Base-by-base conservation (phyloP, 2,888 invertebrate species). In the Drosophila anomalipes region DNA sequence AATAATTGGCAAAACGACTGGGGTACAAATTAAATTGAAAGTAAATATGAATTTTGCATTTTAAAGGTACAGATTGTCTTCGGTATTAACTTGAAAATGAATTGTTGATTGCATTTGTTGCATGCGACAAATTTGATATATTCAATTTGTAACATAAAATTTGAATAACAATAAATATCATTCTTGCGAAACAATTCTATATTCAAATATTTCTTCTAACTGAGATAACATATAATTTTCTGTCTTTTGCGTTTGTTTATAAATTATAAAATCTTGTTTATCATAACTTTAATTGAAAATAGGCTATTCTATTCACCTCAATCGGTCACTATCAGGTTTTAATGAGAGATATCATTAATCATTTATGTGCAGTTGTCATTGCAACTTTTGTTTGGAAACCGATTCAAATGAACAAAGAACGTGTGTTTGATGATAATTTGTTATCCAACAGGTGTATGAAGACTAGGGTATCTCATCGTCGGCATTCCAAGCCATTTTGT, bases 221-320 rank as follows among this genome's bases (percentile, higher is more conserved):
- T 5, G n/a, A 12, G 12, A 22, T 5, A 44, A 44, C 4, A 44
- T 5, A 44, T 4, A 2, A 22, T 47, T 16, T 16, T 16, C 26
- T 26, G 26, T 1, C 0, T 16, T 14, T 14, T 22, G 7, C 2
- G 19, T 19, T 39, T 39, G 19, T 4, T 19, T 39, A 39, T 4
- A 9, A 39, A 9, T 35, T 14, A 1, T 35, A 14, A 35, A 35
- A 14, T 35, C 14, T 2, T 16, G 35, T 35, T 35, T 35, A 16
- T 35, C 35, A 35, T 35, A 5, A 14, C 14, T 35, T 5, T 14
- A 35, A 35, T 35, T 35, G 14, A 5, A 35, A 35, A 35, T 14
- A 4, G 0, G 0, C 35, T 0, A 16, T 16, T 5, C 2, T 0
- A 35, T 14, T 35, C 14, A 5, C 35, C 0, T 35, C 5, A 16